phyloP scores from a whole-genome alignment of 2,113 vertebrate species.

The Sphaerodactylus townsendi region DNA sequence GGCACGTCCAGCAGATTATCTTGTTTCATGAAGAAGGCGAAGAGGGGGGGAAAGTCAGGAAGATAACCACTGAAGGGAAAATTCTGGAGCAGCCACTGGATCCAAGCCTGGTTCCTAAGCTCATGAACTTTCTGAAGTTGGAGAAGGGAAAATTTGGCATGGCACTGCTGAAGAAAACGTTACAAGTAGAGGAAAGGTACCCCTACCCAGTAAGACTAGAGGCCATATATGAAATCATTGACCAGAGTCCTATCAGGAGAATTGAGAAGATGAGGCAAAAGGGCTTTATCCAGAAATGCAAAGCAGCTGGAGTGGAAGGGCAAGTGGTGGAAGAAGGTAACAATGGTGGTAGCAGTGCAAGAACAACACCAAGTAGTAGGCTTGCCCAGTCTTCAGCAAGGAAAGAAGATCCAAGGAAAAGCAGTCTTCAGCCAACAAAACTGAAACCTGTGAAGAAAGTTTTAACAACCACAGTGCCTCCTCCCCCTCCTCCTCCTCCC shows the following conservation, averaged over 20 bases:
- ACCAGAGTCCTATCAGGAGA: slow-evolving; percentile 89
- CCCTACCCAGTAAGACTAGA: slow-evolving; percentile 96
- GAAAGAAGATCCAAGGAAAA: slow-evolving; percentile 76
- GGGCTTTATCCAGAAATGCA: slow-evolving; percentile 94
- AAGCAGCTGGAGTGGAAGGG: slow-evolving; percentile 90
- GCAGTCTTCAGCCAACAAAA: slow-evolving; percentile 63
- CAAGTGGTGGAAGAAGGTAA: slow-evolving; percentile 82
- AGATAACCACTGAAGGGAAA: slow-evolving; percentile 90
- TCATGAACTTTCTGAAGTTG: slow-evolving; percentile 93
- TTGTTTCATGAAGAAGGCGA: slow-evolving; percentile 94
- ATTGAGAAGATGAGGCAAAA: slow-evolving; percentile 94
- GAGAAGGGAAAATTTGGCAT: slow-evolving; percentile 98
- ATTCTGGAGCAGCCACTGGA: slow-evolving; percentile 91
- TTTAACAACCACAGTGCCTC: slow-evolving; percentile 40
- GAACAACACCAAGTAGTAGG: slow-evolving; percentile 45
- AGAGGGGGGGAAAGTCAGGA: slow-evolving; percentile 87
- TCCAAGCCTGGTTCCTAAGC: slow-evolving; percentile 85
- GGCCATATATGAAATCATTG: slow-evolving; percentile 95
- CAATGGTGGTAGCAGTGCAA: slow-evolving; percentile 25
- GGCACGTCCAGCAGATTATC: slow-evolving; percentile 94
- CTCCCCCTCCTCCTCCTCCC: slow-evolving; percentile 51
- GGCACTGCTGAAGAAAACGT: slow-evolving; percentile 94
- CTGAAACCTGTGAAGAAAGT: slow-evolving; percentile 72
- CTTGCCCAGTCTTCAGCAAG: slow-evolving; percentile 65
- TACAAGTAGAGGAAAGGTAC: slow-evolving; percentile 95